These are phyloP conservation scores for Sclerodermus sp. DNA, from an alignment of 2,888 invertebrate genomes.

Conservation along the genomic window DNA sequence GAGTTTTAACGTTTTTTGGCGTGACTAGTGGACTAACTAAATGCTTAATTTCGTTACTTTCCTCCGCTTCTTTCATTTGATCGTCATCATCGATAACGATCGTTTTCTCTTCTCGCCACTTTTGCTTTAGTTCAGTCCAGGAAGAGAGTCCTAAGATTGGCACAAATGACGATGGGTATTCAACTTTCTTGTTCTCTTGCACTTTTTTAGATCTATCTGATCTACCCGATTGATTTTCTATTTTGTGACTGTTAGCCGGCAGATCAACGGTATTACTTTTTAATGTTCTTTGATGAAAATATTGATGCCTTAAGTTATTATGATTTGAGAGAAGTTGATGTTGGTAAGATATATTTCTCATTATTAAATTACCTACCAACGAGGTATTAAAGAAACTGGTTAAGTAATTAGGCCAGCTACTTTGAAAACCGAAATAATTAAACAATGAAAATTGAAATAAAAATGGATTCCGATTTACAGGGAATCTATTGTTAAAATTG, in stretches of 20 bases:
- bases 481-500: too few species aligned
- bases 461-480: too few species aligned
- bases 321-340: slow-evolving; percentile 14
- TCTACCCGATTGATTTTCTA: too few species aligned
- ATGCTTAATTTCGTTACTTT: slow-evolving; percentile 44
- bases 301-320: not conserved
- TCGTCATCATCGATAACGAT: slow-evolving; percentile 54
- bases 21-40: slow-evolving; percentile 40
- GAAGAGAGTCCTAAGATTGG: slow-evolving; percentile 22
- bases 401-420: slow-evolving; percentile 10
- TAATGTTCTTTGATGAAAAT: not conserved
- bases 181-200: too few species aligned
- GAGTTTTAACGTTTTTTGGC: slow-evolving; percentile 31
- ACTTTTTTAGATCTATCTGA: too few species aligned
- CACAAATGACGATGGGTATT: too few species aligned
- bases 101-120: slow-evolving; percentile 50
- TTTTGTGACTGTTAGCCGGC: too few species aligned
- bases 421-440: slow-evolving; percentile 4
- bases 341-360: slow-evolving; percentile 19
- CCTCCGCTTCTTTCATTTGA: slow-evolving; percentile 21
- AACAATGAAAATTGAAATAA: slow-evolving; percentile 17
- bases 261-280: not conserved
- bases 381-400: slow-evolving; percentile 16
- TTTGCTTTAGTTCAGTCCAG: slow-evolving; percentile 49
- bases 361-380: slow-evolving; percentile 1